phyloP scores from a whole-genome alignment of 2,113 vertebrate genomes.

The Phyllostomus hastatus region DNA sequence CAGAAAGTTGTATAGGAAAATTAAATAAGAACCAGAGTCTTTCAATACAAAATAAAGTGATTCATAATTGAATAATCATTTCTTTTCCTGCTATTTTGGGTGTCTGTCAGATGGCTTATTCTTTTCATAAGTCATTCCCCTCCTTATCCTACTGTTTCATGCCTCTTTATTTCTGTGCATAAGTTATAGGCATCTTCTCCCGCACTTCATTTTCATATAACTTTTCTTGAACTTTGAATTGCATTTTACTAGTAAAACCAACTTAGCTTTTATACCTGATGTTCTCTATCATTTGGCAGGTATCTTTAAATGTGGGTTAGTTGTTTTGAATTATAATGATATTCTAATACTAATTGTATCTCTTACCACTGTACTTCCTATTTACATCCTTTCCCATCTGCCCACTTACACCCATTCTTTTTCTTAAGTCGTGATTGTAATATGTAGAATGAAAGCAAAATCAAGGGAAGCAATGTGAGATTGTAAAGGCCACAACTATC shows the following conservation, averaged over 20 bases:
- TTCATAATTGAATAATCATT: slow-evolving; percentile 43
- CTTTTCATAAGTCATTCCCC: neutral
- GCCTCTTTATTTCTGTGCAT: neutral
- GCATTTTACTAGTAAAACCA: slow-evolving; percentile 4
- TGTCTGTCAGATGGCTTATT: neutral
- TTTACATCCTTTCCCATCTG: neutral
- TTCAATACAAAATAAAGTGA: neutral
- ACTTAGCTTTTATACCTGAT: slow-evolving; percentile 1
- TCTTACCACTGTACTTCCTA: neutral
- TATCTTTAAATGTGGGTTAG: slow-evolving; percentile 12
- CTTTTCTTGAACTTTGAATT: neutral
- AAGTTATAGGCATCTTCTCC: neutral
- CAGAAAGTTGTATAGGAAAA: neutral
- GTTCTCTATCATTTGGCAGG: neutral
- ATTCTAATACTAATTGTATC: neutral
- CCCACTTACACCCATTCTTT: neutral
- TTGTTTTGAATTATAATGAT: slow-evolving; percentile 19
- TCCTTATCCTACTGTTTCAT: neutral
- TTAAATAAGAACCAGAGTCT: neutral
- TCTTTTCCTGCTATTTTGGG: neutral
- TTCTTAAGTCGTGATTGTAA: neutral
- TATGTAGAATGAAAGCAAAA: slow-evolving; percentile 2
- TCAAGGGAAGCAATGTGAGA: neutral
- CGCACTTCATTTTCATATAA: neutral
- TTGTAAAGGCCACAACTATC: neutral